Percentiles rank a stretch among this genome's conserved stretches.
Conservation (phyloP, 2,888 invertebrate species). For the Euphydryas editha region DNA sequence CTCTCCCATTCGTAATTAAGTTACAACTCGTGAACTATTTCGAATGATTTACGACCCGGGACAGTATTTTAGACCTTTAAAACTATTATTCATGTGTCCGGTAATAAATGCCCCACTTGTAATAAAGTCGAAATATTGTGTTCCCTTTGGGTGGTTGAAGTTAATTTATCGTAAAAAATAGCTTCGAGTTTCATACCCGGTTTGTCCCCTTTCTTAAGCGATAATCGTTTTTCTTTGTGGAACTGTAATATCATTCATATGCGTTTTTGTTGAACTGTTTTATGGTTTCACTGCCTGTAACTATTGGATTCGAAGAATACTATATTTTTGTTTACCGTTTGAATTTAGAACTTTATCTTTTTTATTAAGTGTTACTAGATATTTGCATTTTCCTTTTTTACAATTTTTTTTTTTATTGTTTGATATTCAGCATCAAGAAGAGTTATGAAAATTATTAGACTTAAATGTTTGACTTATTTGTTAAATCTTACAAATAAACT, state of each 20-base stretch:
- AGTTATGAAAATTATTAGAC: no score
- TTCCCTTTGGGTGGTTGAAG: conserved; percentile 43
- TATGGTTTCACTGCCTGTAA: neutral
- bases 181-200: conserved; percentile 34
- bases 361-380: no score
- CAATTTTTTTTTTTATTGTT: no score
- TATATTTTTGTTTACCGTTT: neutral
- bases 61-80: conserved; percentile 45
- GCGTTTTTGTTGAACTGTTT: conserved; percentile 7
- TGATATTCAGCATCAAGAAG: no score
- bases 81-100: conserved; percentile 47
- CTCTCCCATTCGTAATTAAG: conserved; percentile 31
- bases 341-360: no score
- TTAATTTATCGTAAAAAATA: conserved; percentile 43
- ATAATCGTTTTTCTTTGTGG: conserved; percentile 12
- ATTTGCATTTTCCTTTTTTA: no score
- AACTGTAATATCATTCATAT: conserved; percentile 5
- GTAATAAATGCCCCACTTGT: conserved; percentile 49
- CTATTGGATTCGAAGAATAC: neutral
- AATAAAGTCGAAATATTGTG: conserved; percentile 43
- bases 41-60: conserved; percentile 51
- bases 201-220: conserved; percentile 20
- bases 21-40: conserved; percentile 37
- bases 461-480: no score
- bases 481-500: no score